phyloP scores from a whole-genome alignment of 1,140 invertebrate genomes.

The Lysiphlebus fabarum region DNA sequence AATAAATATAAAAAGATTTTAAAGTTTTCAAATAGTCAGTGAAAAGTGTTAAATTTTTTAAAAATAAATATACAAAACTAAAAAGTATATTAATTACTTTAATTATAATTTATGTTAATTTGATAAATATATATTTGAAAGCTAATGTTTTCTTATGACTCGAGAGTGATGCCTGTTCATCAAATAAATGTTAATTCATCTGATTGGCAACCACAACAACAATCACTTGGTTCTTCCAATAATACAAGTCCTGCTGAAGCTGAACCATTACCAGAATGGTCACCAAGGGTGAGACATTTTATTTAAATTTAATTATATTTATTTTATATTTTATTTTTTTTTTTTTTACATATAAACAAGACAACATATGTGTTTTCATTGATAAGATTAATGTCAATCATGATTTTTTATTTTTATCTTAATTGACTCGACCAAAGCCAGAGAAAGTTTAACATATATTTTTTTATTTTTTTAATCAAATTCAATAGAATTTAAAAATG shows the following conservation, averaged over 20 bases:
- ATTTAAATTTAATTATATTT: neutral
- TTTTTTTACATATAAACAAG: no score
- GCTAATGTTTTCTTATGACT: slow-evolving; percentile 32
- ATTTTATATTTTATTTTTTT: no score
- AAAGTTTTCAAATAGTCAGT: neutral
- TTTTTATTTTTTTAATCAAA: no score
- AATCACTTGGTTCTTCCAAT: slow-evolving; percentile 37
- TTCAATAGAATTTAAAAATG: no score
- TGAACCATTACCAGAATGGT: slow-evolving; percentile 43
- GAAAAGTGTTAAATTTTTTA: slow-evolving; percentile 6
- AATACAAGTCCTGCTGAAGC: slow-evolving; percentile 39
- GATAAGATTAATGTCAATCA: no score
- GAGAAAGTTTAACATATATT: no score
- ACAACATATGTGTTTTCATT: no score
- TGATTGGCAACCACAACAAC: slow-evolving; percentile 45
- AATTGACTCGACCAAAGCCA: no score
- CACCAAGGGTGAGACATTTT: slow-evolving; percentile 35
- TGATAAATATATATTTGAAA: neutral
- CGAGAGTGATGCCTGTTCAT: slow-evolving; percentile 46
- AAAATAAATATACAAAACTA: no score
- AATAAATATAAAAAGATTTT: neutral
- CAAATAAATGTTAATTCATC: slow-evolving; percentile 50
- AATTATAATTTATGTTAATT: neutral
- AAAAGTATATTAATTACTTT: neutral
- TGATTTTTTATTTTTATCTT: no score